Conservation (phyloP, 2,888 invertebrate genomes). For the Megamerina dolium region DNA sequence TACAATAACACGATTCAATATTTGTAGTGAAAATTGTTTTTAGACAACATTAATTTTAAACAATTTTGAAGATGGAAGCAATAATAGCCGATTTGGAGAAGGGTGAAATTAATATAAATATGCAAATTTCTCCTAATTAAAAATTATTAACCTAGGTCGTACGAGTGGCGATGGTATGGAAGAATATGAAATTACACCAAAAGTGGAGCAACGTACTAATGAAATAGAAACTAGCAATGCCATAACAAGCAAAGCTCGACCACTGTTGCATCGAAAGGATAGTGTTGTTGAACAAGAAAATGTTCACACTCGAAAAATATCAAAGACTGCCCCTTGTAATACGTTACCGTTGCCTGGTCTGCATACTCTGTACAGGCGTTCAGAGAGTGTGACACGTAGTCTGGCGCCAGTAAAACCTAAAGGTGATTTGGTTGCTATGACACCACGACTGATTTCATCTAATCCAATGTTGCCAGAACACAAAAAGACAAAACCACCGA, state of each 20-base stretch:
- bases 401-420: slow-evolving; percentile 52
- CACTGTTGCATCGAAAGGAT: slow-evolving; percentile 30
- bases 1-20: too few species aligned
- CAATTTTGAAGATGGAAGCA: slow-evolving; percentile 10
- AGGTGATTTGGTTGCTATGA: slow-evolving; percentile 56
- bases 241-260: slow-evolving; percentile 14
- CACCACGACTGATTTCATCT: slow-evolving; percentile 56
- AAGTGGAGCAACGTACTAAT: slow-evolving; percentile 29
- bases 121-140: too few species aligned
- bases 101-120: slow-evolving; percentile 6
- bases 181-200: slow-evolving; percentile 44
- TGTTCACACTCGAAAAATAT: slow-evolving; percentile 19
- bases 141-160: too few species aligned
- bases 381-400: slow-evolving; percentile 30
- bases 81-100: slow-evolving; percentile 9
- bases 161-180: slow-evolving; percentile 79
- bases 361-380: slow-evolving; percentile 37
- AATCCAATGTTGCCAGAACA: slow-evolving; percentile 28
- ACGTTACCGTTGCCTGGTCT: slow-evolving; percentile 33
- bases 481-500: slow-evolving; percentile 58
- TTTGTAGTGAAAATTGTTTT: too few species aligned
- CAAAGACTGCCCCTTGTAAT: slow-evolving; percentile 11
- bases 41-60: too few species aligned
- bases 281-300: slow-evolving; percentile 30
- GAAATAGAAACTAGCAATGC: slow-evolving; percentile 1